Evolutionary conservation across 2,888 invertebrate species (phyloP).

Genomic region (Pachydiplax longipennis): DNA sequence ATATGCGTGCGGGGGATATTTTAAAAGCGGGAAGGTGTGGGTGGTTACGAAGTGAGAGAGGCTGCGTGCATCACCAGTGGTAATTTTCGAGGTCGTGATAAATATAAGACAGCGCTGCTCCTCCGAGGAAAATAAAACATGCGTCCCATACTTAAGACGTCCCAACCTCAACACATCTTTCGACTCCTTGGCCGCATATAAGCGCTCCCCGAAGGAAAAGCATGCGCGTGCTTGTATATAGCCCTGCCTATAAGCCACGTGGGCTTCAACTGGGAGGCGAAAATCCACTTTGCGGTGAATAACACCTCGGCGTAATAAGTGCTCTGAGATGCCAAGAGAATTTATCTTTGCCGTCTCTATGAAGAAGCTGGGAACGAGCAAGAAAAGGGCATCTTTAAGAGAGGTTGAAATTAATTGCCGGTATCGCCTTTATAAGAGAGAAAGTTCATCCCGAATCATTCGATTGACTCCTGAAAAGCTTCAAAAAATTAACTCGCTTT

Average conservation of each 20-base stretch:
- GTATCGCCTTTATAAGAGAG: too few relatives aligned
- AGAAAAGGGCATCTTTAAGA: background rate
- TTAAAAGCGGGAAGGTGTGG: background rate
- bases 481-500: too few relatives aligned
- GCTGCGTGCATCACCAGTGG: background rate
- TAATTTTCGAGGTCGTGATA: background rate
- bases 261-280: background rate
- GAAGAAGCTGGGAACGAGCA: background rate
- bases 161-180: background rate
- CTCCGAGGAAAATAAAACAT: background rate
- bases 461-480: too few relatives aligned
- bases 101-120: background rate
- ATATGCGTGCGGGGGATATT: background rate
- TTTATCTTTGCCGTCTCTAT: background rate
- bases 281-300: background rate
- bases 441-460: background rate
- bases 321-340: background rate
- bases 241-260: background rate
- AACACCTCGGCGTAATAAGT: background rate
- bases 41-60: background rate
- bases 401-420: background rate
- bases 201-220: background rate
- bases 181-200: constrained; percentile 7
- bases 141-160: background rate
- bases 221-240: background rate